Evolutionary conservation across 2,113 vertebrate species (phyloP), one percentile per base, ranked within the genome.

Genomic region (Leptodactylus fuscus): DNA sequence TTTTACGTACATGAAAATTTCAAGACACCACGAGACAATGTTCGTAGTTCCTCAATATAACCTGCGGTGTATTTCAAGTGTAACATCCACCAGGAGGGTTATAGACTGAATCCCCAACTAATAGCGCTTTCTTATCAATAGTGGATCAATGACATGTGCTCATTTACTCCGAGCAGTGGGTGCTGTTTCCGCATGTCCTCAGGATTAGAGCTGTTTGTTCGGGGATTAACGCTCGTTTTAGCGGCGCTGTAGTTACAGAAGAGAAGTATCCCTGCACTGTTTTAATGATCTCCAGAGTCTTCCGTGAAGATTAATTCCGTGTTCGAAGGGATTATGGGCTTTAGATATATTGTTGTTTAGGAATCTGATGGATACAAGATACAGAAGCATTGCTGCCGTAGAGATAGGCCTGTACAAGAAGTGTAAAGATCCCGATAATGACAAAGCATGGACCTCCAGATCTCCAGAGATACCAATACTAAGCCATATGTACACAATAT

Each of bases 261-360:
- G 0, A 11, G 7, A 84, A 85, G 91, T 75, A 88, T 80, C 89
- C 88, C 89, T 0, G 16, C 88, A 87, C 86, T 24, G 88, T 89
- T 89, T 71, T 86, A 0, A 88, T 82, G 88, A 91, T 89, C 91
- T 90, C 79, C 0, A 7, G 0, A 5, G 83, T 85, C 83, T 67
- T 85, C 75, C 38, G 46, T 85, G 62, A 85, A 89, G 90, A 93
- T 92, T 91, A 92, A 75, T 81, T 12, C 1, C 88, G 89, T 89
- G 91, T 89, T 93, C 87, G 86, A 87, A 87, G 83, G 92, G 91
- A 90, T 92, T 89, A 91, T 85, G 89, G 87, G 2, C 90, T 90
- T 91, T 87, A 90, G 53, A 81, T 70, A 69, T 85, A 85, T 85
- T n/a, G 89, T 87, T 82, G 65, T 67, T 62, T 86, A 58, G 85